Base-by-base conservation (phyloP, 2,888 invertebrate species). In the Julus scandinavius region DNA sequence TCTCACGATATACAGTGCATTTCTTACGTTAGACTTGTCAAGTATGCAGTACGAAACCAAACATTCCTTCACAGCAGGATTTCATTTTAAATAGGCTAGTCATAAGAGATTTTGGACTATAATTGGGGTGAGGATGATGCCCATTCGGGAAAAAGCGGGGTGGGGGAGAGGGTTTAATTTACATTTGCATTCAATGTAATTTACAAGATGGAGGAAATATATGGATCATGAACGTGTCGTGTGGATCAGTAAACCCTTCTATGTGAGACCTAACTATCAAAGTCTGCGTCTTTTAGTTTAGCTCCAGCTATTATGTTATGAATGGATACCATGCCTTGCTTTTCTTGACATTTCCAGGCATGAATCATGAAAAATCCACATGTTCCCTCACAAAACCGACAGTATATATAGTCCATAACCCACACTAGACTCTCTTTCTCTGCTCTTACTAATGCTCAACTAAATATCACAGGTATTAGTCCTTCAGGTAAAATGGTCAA, bases 401-500 rank as follows among this genome's bases (percentile, higher is more conserved):
- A 80, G 80, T n/a, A n/a, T 38, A 13, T 54, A 13, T 80, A 3
- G 80, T 29, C 80, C 80, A 80, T 80, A 38, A 29, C 80, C 80
- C 20, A 7, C 38, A 20, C 29, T 38, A 80, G 80, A 80, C 20
- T 38, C 80, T 11, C 38, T 29, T 13, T 6, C 41, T 80, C 80
- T 13, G 80, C 38, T 80, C 80, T 80, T 80, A 80, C 80, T 80
- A 80, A 80, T 38, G 29, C 38, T 80, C 80, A 80, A 38, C 80
- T 80, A 80, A 80, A 29, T 80, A 80, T 80, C 80, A 80, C 80
- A 80, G 80, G 80, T 80, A 38, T 80, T 80, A 80, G 80, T 80
- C 80, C 38, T 80, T 80, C 80, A 80, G 80, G 80, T 80, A 80
- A 80, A 80, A 80, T 80, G 80, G 80, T 80, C 80, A 80, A 38